phyloP scores from a whole-genome alignment of 2,888 invertebrate species.

The Eupithecia insigniata region DNA sequence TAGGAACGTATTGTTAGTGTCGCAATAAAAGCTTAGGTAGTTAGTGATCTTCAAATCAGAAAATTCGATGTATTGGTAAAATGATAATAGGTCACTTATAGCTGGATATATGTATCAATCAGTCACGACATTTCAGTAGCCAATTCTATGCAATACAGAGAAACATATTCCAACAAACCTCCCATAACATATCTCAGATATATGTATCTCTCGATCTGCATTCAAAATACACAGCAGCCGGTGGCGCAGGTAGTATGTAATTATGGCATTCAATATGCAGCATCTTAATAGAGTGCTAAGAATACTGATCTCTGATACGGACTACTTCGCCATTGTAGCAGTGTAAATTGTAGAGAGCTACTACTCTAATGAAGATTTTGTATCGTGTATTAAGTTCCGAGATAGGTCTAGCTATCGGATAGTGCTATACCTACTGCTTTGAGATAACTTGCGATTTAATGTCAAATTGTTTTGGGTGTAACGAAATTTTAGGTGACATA shows the following conservation, averaged over 20 bases:
- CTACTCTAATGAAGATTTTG: not conserved
- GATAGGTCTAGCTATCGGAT: not conserved
- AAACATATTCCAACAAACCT: not conserved
- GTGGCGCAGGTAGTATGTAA: conserved; percentile 71
- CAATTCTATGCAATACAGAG: conserved; percentile 1
- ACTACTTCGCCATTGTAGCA: conserved; percentile 36
- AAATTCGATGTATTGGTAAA: too few species aligned
- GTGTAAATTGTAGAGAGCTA: conserved; percentile 24
- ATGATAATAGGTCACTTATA: not conserved
- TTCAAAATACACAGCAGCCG: conserved; percentile 64
- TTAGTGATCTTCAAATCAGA: not conserved
- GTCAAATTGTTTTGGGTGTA: not conserved
- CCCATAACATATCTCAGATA: conserved; percentile 58
- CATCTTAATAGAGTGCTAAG: conserved; percentile 79
- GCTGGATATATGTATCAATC: not conserved
- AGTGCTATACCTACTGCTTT: not conserved
- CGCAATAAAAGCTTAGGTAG: not conserved
- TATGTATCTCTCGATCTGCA: conserved; percentile 59
- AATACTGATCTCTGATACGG: conserved; percentile 50
- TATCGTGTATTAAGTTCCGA: not conserved
- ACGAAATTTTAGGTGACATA: too few species aligned
- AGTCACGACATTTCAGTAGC: not conserved
- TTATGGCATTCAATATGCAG: conserved; percentile 72
- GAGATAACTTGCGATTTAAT: not conserved
- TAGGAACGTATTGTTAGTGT: too few species aligned